Conservation (phyloP, 1,140 invertebrate genomes). For the Drosophila oshimai region DNA sequence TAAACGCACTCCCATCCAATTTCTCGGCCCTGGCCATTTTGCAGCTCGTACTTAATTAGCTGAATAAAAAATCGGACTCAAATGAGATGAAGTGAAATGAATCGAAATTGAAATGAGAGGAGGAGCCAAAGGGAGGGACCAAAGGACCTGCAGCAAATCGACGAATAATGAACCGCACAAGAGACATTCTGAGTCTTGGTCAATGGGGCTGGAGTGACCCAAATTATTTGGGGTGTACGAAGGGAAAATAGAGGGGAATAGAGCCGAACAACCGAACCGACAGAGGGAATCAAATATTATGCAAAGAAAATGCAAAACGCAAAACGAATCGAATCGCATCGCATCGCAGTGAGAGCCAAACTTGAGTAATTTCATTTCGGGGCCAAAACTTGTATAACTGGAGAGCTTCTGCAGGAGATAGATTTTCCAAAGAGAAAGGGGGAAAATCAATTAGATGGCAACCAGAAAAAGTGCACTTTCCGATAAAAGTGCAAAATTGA, state of each 20-base stretch:
- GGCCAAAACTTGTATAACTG: constrained; percentile 56
- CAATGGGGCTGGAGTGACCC: constrained; percentile 21
- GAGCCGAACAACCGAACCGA: too few species aligned
- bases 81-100: constrained; percentile 20
- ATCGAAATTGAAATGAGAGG: not conserved
- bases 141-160: constrained; percentile 53
- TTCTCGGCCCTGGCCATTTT: constrained; percentile 8
- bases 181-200: not conserved
- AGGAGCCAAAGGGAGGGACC: not conserved
- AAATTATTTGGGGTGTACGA: constrained; percentile 27
- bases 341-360: constrained; percentile 3
- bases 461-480: not conserved
- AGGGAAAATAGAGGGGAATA: not conserved
- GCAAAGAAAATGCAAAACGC: constrained; percentile 9
- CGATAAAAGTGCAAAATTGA: constrained; percentile 47
- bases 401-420: constrained; percentile 37
- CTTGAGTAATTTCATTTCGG: constrained; percentile 54
- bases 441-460: constrained; percentile 58
- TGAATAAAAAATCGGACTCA: constrained; percentile 7
- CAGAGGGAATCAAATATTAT: constrained; percentile 31
- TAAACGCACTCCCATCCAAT: constrained; percentile 39
- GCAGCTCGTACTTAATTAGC: constrained; percentile 54
- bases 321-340: not conserved
- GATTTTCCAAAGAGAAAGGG: not conserved
- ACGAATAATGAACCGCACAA: constrained; percentile 46